These are phyloP conservation scores for Okamejei kenojei DNA, from an alignment of 2,797 vertebrate genomes.

Conservation along the genomic window DNA sequence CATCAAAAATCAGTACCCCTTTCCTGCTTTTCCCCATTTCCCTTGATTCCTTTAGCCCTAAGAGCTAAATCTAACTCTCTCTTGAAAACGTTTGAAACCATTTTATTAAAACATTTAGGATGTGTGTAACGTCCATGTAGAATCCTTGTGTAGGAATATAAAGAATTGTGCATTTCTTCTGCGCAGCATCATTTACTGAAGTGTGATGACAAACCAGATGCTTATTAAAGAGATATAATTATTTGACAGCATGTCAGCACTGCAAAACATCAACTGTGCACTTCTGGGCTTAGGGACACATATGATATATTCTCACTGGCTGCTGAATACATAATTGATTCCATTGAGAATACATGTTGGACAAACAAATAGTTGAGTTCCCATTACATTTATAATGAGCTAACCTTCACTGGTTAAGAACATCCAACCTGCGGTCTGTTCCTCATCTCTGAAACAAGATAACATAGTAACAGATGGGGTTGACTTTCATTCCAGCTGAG, in stretches of 20 bases:
- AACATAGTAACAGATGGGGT: background rate
- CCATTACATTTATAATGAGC: background rate
- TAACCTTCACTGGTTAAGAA: background rate
- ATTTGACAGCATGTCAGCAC: background rate
- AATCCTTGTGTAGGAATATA: background rate
- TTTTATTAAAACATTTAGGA: too few relatives aligned
- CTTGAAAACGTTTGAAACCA: background rate
- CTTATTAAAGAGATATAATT: background rate
- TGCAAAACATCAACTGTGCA: background rate
- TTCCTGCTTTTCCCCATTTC: too few relatives aligned
- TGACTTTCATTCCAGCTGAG: background rate
- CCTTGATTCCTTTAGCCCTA: too few relatives aligned
- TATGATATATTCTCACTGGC: background rate
- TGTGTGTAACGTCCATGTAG: background rate
- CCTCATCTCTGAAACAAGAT: background rate
- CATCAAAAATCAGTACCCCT: too few relatives aligned
- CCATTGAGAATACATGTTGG: background rate
- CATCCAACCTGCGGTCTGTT: background rate
- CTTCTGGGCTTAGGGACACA: background rate
- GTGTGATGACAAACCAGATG: background rate
- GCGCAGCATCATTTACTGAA: background rate
- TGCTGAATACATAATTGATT: background rate
- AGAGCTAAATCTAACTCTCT: too few relatives aligned
- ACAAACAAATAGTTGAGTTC: background rate
- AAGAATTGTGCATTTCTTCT: background rate